These are phyloP conservation scores for Elmis aenea DNA, from an alignment of 2,888 invertebrate species.

Conservation along the genomic window DNA sequence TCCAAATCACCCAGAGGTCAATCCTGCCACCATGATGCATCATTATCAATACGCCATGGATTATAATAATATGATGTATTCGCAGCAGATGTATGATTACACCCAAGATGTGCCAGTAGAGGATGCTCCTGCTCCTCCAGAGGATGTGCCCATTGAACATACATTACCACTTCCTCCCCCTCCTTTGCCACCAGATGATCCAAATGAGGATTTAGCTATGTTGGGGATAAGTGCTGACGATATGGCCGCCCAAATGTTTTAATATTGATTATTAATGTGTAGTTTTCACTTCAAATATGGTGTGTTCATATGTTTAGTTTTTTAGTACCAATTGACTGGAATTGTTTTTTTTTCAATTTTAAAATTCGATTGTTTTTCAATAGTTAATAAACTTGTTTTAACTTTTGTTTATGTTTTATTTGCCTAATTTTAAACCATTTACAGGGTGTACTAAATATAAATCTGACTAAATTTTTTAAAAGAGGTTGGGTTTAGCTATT, in stretches of 20 bases:
- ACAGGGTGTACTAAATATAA: too few species aligned
- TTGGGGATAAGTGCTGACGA: slow-evolving; percentile 82
- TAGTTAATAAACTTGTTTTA: too few species aligned
- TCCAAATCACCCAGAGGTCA: slow-evolving; percentile 26
- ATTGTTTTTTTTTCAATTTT: too few species aligned
- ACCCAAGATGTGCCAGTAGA: slow-evolving; percentile 26
- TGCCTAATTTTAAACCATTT: too few species aligned
- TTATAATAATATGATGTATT: slow-evolving; percentile 37
- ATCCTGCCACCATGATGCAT: slow-evolving; percentile 30
- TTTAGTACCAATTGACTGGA: too few species aligned
- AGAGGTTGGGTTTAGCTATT: too few species aligned
- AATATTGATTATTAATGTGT: too few species aligned
- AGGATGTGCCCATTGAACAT: slow-evolving; percentile 34
- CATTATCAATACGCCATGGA: slow-evolving; percentile 33
- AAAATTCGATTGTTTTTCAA: too few species aligned
- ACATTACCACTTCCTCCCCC: slow-evolving; percentile 43
- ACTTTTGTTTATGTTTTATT: too few species aligned
- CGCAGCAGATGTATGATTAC: slow-evolving; percentile 35
- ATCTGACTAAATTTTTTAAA: too few species aligned
- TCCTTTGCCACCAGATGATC: slow-evolving; percentile 46
- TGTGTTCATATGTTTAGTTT: too few species aligned
- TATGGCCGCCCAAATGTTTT: slow-evolving; percentile 54
- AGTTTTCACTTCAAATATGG: too few species aligned
- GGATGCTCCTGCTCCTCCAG: slow-evolving; percentile 17
- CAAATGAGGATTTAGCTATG: slow-evolving; percentile 73